Base-by-base conservation (phyloP, 2,888 invertebrate genomes). In the Pachliopta kotzebuea region DNA sequence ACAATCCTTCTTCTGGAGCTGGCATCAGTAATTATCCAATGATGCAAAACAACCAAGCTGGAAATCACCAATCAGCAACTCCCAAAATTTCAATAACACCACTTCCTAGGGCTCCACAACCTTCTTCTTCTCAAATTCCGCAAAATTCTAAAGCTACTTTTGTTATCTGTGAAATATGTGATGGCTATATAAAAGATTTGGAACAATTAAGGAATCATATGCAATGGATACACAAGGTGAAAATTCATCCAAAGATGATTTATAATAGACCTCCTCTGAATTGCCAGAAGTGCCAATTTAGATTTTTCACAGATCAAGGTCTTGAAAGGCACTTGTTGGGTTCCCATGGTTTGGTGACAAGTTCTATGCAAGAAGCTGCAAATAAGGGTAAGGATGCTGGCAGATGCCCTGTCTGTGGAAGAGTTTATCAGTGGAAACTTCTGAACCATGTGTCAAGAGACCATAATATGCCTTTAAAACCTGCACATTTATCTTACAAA, bases 141-240 rank as follows among this genome's bases (percentile, higher is more conserved):
- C 85, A 82, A 65, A 88, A 86, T 74, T 85, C 86, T n/a, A 97
- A 97, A 85, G 96, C 95, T 70, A 96, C 96, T 61, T 98, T 97
- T 90, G 98, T 98, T 71, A 97, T 98, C 75, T 98, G 98, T 89
- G 98, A 98, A 93, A 98, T 98, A 74, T 98, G 98, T 90, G 98
- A 98, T 86, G 98, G 98, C 56, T 98, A 98, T 82, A 98, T 98
- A 71, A 98, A 98, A 92, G 98, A 98, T 89, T 92, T 98, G 84
- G 98, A 98, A 83, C 98, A 98, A 84, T 91, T 98, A 73, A 93
- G 98, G 72, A 98, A 98, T 85, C 98, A 98, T 83, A 98, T 98
- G 97, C 98, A 98, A 83, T 98, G 98, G 97, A 98, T 98, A 84
- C 98, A 98, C 86, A 98, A 98, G 93, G 97, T 98, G 69, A 98